Evolutionary conservation across 1,140 invertebrate genomes (phyloP), one percentile per base, ranked within the genome.

Genomic region (Drosophila novamexicana): DNA sequence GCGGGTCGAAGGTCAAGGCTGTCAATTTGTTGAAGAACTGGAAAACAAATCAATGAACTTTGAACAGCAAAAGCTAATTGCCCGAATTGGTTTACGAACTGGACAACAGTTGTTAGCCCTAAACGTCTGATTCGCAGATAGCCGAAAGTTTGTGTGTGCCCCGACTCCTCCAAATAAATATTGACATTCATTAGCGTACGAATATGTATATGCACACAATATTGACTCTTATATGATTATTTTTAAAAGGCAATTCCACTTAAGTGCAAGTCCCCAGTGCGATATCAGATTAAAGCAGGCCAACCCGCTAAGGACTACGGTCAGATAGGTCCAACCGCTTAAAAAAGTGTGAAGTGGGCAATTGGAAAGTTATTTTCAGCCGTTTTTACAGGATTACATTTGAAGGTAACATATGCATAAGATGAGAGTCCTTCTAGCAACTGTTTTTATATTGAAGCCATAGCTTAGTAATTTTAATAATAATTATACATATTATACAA

Each of bases 1-100:
- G 7, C 9, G 34, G 50, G 42, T 75, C 77, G 78, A 53, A 69
- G 80, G 50, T 79, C 83, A 86, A 86, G 76, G 83, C 54, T 79
- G 44, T 40, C 7, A 39, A 34, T 14, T 22, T n/a, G 37, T 42
- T 10, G 44, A 22, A 37, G 12, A 50, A 10, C 52, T n/a, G 22
- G 32, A 9, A 59, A n/a, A 50, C 52, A 57, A 78, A 79, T 85
- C 71, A 82, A 63, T 88, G 67, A 79, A 83, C 83, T 77, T 65
- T 39, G 52, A 40, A n/a, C 67, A 72, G 52, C 78, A 63, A 54
- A 65, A 75, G 8, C 32, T 85, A 81, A 84, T 80, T 80, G 69
- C n/a, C 34, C 34, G 7, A 49, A 50, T 64, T 45, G 36, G 18
- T 54, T 57, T 50, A 29, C 7, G 29, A 42, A 53, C 7, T 36